Percentiles rank a stretch among this genome's conserved stretches.
These are phyloP conservation scores for Semibalanus balanoides DNA, from an alignment of 1,140 invertebrate genomes.

Conservation along the genomic window DNA sequence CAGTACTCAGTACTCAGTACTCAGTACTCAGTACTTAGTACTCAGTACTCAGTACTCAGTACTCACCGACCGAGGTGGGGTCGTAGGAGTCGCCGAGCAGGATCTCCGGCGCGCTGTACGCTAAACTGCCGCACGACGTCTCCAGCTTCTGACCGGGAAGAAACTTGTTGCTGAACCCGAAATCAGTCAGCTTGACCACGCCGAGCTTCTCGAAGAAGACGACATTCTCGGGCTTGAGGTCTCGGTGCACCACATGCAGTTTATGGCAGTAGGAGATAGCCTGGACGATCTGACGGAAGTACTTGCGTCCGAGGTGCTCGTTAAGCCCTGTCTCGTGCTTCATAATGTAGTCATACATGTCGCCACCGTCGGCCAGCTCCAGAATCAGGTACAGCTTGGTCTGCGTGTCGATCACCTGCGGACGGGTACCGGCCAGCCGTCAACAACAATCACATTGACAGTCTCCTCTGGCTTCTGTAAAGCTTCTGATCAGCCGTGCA, in stretches of 20 bases:
- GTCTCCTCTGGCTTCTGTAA: too few species aligned
- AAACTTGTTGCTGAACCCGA: constrained; percentile 94
- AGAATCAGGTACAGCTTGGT: constrained; percentile 90
- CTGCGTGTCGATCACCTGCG: constrained; percentile 83
- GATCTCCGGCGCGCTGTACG: constrained; percentile 98
- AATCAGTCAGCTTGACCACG: constrained; percentile 96
- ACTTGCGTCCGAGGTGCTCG: constrained; percentile 65
- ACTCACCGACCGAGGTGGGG: constrained; percentile 77
- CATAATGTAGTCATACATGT: constrained; percentile 99
- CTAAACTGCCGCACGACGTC: constrained; percentile 97
- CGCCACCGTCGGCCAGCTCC: constrained; percentile 95
- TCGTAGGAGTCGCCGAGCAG: constrained; percentile 88
- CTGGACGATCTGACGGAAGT: constrained; percentile 74
- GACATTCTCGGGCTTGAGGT: constrained; percentile 97
- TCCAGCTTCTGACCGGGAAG: constrained; percentile 92
- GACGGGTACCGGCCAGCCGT: background rate
- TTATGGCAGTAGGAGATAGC: constrained; percentile 97
- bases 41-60: too few species aligned
- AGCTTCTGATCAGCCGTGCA: too few species aligned
- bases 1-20: too few species aligned
- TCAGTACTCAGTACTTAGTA: too few species aligned
- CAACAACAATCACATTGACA: too few species aligned
- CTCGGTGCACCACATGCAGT: constrained; percentile 81
- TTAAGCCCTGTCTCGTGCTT: constrained; percentile 45
- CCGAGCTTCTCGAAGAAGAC: constrained; percentile 96